Evolutionary conservation across 2,888 invertebrate species (phyloP).

Genomic region (Ganaspis brasiliensis): DNA sequence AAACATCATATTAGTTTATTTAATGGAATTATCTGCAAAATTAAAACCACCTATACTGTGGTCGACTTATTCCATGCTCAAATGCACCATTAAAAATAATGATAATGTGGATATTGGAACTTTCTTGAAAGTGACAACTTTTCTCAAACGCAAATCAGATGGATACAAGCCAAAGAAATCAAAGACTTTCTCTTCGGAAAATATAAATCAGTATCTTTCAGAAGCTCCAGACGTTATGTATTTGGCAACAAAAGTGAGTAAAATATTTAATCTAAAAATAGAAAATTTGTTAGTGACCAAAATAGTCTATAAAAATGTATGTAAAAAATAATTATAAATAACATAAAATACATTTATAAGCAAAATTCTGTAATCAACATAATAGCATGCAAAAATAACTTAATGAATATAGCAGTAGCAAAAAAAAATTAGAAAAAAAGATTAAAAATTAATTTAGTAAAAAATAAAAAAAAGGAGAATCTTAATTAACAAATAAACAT

Average conservation of each 20-base stretch:
- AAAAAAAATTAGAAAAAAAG: too few relatives aligned
- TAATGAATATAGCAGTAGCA: too few relatives aligned
- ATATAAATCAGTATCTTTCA: neutral
- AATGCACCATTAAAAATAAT: neutral
- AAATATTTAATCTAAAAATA: too few relatives aligned
- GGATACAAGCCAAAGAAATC: neutral
- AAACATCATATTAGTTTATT: neutral
- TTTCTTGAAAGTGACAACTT: neutral
- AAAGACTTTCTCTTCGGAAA: too few relatives aligned
- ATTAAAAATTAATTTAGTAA: neutral
- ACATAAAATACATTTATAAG: neutral
- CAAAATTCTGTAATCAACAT: too few relatives aligned
- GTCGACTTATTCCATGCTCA: neutral
- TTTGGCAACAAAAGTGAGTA: conserved; percentile 1
- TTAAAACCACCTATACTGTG: neutral
- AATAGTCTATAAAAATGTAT: neutral
- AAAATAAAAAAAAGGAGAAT: neutral
- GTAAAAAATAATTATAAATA: neutral
- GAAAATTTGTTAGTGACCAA: too few relatives aligned
- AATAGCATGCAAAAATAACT: too few relatives aligned
- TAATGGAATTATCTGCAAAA: neutral
- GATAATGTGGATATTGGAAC: neutral
- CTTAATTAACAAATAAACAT: neutral
- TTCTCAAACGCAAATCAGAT: neutral
- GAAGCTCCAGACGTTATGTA: neutral